Evolutionary conservation across 92 coral and sea anemone species (phyloP), one percentile per base, ranked within the genome.

Genomic region (Desmophyllum pertusum): DNA sequence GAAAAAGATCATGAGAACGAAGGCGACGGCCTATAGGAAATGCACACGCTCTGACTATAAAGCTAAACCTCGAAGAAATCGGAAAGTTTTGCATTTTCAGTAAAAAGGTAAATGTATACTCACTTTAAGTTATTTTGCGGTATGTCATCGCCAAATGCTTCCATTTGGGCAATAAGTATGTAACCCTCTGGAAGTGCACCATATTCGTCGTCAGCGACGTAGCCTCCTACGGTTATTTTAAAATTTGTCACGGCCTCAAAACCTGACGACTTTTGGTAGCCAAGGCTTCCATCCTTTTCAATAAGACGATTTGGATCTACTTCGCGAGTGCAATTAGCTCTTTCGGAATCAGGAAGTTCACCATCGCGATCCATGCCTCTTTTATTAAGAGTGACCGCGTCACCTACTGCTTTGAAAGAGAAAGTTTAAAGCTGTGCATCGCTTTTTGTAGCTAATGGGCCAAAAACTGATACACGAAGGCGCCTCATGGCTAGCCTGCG

Each of bases 171-270:
- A 13, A 25, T 71, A 11, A 69, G 48, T 3, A 71, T 41, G 38
- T 71, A 71, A 46, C 57, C 76, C 38, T n/a, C 42, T 7, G 76
- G 76, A 10, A 40, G n/a, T n/a, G n/a, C 53, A 45, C 25, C 52
- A 2, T 45, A 27, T 38, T 41, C 17, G 6, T 0, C 37, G 19
- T 71, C 53, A 1, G 46, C 35, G 6, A 71, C 76, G 42, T 33
- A 71, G 53, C 76, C 76, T 11, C 76, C 55, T 10, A 71, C 38
- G 13, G 50, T 23, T 2, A 71, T 23, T 10, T 38, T 25, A 40
- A 71, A 41, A 40, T 71, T 71, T n/a, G 76, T 71, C 0, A 41
- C 76, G 10, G 76, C 53, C 38, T 71, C 76, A 29, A 71, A 71
- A 25, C 76, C 57, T 14, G 76, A 71, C 23, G 46, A 8, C 37